Evolutionary conservation across 2,113 vertebrate genomes (phyloP), one percentile per base, ranked within the genome.

Genomic region (Calypte anna): DNA sequence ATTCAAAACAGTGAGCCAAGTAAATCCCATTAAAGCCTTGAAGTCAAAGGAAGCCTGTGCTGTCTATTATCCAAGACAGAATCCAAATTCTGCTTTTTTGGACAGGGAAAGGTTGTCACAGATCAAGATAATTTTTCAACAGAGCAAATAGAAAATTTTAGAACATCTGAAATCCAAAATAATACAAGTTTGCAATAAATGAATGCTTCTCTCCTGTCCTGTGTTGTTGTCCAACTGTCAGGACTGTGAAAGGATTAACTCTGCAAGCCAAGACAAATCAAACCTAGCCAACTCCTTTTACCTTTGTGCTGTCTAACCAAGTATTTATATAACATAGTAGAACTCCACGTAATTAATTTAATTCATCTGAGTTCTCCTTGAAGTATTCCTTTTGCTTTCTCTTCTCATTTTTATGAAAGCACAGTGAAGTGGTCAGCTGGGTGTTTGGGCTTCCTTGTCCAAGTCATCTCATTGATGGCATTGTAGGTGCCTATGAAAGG

Each of bases 41-140:
- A 91, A 84, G 27, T 66, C 72, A 68, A 87, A 81, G 73, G 23
- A 93, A 66, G 54, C 33, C 31, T 77, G 27, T 68, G 10, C 21
- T 84, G 7, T 68, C 61, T 82, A 7, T 59, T 46, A 50, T 43
- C 61, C 38, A 51, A 73, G 53, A 48, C 7, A 74, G 5, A 90
- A 88, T 91, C 51, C 72, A 91, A 31, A 22, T 82, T 88, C 70
- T 88, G 44, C 66, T 57, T 92, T 88, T 92, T 61, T 89, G 77
- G 77, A 75, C 69, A 76, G 36, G 20, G 43, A 72, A 93, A 84
- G 21, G 40, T 77, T 64, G 72, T 86, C 64, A 82, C 46, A 77
- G 55, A 59, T 62, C 36, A 90, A 81, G 44, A 50, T 27, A 9
- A 8, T 57, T 80, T 89, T 78, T 21, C 78, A 62, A 25, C 30